Base-by-base conservation (phyloP, 2,797 vertebrate species). In the Threskiornis aethiopicus region DNA sequence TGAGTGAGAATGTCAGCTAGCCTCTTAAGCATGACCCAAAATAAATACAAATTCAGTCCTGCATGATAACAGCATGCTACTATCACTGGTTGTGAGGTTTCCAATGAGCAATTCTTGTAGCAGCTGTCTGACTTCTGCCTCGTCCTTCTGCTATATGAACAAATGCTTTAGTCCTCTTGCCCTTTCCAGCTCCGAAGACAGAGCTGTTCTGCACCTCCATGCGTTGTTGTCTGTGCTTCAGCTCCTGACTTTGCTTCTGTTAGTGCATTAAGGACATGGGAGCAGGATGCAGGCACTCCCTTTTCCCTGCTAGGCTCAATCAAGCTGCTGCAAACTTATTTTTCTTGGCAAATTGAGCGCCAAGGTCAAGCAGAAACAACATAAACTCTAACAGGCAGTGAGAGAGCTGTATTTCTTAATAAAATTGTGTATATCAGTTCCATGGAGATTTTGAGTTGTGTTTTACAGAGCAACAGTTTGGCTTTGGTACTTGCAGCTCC, bases 401-500 rank as follows among this genome's bases (percentile, higher is more conserved):
- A 28, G 25, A 58, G 72, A 19, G 37, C 39, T 77, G 3, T 61
- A 20, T 77, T 90, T 92, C 64, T 54, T 84, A 35, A 29, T 89
- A 58, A 81, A 64, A n/a, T 28, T 11, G 22, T 81, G 49, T 65
- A 1, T 39, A 75, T 70, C n/a, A 3, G 26, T 78, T 89, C 79
- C 69, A 10, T 35, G 42, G 70, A 88, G 77, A 59, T 13, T 57
- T 71, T 28, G 39, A 5, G 54, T 57, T 69, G 47, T 47, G 11
- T 75, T 72, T 93, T 79, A 65, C 73, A 52, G 62, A 41, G 51
- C 47, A 79, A 66, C 26, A 29, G 59, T 61, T 91, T 37, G 33
- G 39, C 35, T 49, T 0, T 0, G 22, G 16, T 75, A 9, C 21
- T 35, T 39, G 39, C 0, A 0, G 71, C 66, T 76, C 57, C 0